These are phyloP conservation scores for Danio kyathit DNA, from an alignment of 2,797 vertebrate species.

Conservation along the genomic window DNA sequence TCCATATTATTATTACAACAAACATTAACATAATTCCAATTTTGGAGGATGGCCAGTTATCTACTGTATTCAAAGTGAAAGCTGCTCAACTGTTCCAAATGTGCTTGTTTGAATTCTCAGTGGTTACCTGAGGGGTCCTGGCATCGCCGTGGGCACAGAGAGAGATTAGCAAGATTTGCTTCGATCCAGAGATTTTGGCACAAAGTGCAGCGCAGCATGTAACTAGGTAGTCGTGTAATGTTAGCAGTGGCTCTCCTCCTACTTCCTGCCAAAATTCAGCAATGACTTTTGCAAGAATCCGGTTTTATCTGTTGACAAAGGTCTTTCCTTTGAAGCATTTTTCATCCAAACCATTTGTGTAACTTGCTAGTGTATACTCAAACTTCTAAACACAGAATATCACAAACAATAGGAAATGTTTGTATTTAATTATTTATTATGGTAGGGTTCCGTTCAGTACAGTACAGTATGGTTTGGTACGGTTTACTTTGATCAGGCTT, in stretches of 20 bases:
- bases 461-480: too few species aligned
- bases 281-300: slow-evolving; percentile 5
- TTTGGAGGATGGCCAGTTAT: slow-evolving; percentile 75
- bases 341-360: not conserved
- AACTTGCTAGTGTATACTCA: not conserved
- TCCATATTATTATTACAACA: slow-evolving; percentile 76
- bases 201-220: slow-evolving; percentile 28
- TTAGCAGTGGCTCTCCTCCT: slow-evolving; percentile 18
- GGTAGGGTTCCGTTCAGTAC: too few species aligned
- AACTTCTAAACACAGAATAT: not conserved
- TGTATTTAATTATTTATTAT: not conserved
- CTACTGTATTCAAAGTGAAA: slow-evolving; percentile 69
- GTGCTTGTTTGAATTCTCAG: slow-evolving; percentile 72
- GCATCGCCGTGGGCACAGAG: slow-evolving; percentile 33
- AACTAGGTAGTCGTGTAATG: slow-evolving; percentile 29
- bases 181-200: slow-evolving; percentile 46
- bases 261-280: slow-evolving; percentile 9
- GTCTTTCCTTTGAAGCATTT: not conserved
- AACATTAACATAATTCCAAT: slow-evolving; percentile 77
- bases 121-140: slow-evolving; percentile 63
- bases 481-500: too few species aligned
- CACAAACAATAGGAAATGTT: not conserved
- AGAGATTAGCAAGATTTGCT: slow-evolving; percentile 55
- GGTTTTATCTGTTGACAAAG: not conserved
- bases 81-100: slow-evolving; percentile 68